Percentiles rank a stretch among this genome's conserved stretches.
Conservation (phyloP, 2,888 invertebrate species). For the Philonicus albiceps region DNA sequence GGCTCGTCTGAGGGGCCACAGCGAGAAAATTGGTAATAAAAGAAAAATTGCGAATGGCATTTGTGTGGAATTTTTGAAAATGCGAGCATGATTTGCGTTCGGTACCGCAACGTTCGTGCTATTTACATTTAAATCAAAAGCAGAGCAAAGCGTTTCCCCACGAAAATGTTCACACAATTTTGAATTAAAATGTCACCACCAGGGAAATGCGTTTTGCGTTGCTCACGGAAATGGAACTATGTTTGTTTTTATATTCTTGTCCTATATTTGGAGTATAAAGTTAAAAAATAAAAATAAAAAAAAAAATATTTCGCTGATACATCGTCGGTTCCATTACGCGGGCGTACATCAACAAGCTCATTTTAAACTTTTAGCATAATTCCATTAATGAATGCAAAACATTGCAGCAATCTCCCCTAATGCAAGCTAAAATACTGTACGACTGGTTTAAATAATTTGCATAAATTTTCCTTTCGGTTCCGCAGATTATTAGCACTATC, state of each 20-base stretch:
- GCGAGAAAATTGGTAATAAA: not conserved
- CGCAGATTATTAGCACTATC: not conserved
- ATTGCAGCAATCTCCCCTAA: not conserved
- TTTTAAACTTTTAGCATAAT: not conserved
- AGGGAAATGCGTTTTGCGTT: not conserved
- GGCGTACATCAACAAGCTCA: not conserved
- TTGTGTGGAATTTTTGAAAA: not conserved
- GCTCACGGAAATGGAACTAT: not conserved
- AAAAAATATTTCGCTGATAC: not conserved
- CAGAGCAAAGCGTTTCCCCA: not conserved
- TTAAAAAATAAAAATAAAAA: not conserved
- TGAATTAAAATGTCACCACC: not conserved
- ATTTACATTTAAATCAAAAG: not conserved
- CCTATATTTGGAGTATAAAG: not conserved
- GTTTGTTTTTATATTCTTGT: not conserved
- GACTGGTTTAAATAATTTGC: not conserved
- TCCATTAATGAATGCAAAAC: not conserved
- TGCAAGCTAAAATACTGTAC: not conserved
- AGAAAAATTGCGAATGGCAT: not conserved
- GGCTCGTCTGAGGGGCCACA: not conserved
- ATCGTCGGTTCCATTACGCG: not conserved
- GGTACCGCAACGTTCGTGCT: not conserved
- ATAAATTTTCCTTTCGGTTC: not conserved
- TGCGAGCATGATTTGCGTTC: not conserved
- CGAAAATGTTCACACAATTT: not conserved